Percentiles rank a stretch among this genome's conserved stretches.
These are phyloP conservation scores for Poeciliopsis occidentalis DNA, from an alignment of 2,113 vertebrate genomes.

Conservation along the genomic window DNA sequence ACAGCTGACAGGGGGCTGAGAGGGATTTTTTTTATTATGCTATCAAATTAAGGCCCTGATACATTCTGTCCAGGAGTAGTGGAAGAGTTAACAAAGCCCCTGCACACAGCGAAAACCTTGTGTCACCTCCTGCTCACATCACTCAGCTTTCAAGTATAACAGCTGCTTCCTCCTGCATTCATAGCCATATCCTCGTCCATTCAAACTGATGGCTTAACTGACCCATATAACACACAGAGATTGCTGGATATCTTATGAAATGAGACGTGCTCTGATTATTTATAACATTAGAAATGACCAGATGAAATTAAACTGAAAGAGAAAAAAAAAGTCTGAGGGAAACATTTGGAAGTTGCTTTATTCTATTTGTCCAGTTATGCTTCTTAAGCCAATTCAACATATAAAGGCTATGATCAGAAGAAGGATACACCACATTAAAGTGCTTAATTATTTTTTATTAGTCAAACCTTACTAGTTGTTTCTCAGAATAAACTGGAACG, in stretches of 20 bases:
- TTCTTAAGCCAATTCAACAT: constrained; percentile 16
- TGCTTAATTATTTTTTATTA: constrained; percentile 31
- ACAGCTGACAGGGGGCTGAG: constrained; percentile 65
- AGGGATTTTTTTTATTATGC: constrained; percentile 68
- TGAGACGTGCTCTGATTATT: constrained; percentile 50
- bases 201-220: constrained; percentile 72
- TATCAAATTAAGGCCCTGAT: constrained; percentile 69
- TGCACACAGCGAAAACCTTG: constrained; percentile 66
- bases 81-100: constrained; percentile 71
- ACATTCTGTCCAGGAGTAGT: constrained; percentile 37
- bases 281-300: constrained; percentile 29
- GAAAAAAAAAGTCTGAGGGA: constrained; percentile 5
- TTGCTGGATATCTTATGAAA: constrained; percentile 52
- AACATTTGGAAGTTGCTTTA: constrained; percentile 14
- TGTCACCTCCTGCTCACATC: constrained; percentile 77
- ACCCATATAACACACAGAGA: constrained; percentile 59
- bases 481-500: constrained; percentile 4
- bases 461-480: constrained; percentile 11
- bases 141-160: constrained; percentile 75
- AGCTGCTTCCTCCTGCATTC: constrained; percentile 75
- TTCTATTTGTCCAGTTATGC: constrained; percentile 7
- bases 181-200: constrained; percentile 68
- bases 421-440: constrained; percentile 43
- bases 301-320: constrained; percentile 35
- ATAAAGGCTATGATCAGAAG: constrained; percentile 34